phyloP scores from a whole-genome alignment of 2,797 vertebrate genomes.

The Poecilia velifera region DNA sequence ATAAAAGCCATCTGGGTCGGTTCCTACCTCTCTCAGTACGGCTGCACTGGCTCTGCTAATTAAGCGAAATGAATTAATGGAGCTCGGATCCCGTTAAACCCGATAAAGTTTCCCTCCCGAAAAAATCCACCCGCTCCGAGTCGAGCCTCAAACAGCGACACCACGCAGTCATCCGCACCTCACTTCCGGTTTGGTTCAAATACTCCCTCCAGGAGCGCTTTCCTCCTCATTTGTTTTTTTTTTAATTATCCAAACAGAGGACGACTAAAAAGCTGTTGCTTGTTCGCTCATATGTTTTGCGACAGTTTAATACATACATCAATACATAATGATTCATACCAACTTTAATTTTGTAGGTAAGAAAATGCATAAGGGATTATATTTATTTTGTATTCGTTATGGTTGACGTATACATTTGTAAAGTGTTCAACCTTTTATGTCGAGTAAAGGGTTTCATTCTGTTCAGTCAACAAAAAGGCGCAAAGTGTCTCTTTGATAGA shows the following conservation, averaged over 20 bases:
- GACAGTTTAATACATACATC: neutral
- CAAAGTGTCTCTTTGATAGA: neutral
- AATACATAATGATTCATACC: no score
- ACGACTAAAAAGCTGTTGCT: neutral
- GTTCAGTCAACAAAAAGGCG: neutral
- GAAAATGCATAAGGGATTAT: neutral
- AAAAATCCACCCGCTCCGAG: constrained; percentile 81
- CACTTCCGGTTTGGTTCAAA: constrained; percentile 73
- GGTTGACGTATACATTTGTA: neutral
- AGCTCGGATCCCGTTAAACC: constrained; percentile 83
- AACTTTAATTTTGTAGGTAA: neutral
- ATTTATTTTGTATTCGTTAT: neutral
- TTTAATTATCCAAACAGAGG: neutral
- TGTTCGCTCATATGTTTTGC: neutral
- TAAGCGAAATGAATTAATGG: constrained; percentile 67
- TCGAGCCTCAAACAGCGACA: constrained; percentile 66
- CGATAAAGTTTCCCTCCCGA: constrained; percentile 88
- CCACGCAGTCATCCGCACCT: constrained; percentile 29
- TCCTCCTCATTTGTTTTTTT: neutral
- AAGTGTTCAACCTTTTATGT: neutral
- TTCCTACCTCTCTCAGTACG: constrained; percentile 76
- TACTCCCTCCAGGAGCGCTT: constrained; percentile 5
- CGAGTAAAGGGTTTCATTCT: accelerated
- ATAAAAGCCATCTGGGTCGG: neutral
- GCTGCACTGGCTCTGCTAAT: constrained; percentile 68